Conservation (phyloP, 2,888 invertebrate species). For the Cancer borealis region DNA sequence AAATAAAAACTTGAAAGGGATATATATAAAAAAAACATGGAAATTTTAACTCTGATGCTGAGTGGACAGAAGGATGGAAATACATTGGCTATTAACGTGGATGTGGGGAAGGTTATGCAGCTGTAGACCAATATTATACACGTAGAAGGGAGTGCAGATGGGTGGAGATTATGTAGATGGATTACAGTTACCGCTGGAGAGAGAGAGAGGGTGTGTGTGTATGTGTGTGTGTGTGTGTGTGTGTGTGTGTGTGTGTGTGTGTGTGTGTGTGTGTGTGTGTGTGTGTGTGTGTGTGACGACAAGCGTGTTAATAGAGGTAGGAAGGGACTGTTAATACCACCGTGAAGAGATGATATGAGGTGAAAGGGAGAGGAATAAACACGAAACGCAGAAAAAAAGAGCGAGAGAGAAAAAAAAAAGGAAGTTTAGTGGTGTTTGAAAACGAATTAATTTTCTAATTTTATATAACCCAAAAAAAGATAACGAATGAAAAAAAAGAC, state of each 20-base stretch:
- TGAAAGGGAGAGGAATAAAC: background rate
- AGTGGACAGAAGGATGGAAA: conserved; percentile 6
- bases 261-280: background rate
- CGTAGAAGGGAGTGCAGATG: conserved; percentile 35
- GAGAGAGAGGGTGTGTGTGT: background rate
- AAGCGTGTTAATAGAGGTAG: background rate
- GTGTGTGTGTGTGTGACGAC: conserved; percentile 1
- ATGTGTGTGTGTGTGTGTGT: background rate
- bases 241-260: background rate
- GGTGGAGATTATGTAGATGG: conserved; percentile 31
- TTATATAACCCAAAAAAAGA: background rate
- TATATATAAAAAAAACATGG: background rate
- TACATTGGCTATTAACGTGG: conserved; percentile 12
- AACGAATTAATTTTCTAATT: background rate
- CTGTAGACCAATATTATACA: conserved; percentile 25
- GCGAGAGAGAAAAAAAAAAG: background rate
- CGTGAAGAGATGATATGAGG: background rate
- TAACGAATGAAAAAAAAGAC: background rate
- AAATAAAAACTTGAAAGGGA: background rate
- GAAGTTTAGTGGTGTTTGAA: background rate
- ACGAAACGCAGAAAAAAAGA: background rate
- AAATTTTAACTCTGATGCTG: background rate
- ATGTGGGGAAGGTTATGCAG: background rate
- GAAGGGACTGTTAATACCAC: background rate
- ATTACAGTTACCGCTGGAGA: conserved; percentile 30